Percentiles rank a stretch among this genome's conserved stretches.
Conservation (phyloP, 2,113 vertebrate species). For the Mugil cephalus region DNA sequence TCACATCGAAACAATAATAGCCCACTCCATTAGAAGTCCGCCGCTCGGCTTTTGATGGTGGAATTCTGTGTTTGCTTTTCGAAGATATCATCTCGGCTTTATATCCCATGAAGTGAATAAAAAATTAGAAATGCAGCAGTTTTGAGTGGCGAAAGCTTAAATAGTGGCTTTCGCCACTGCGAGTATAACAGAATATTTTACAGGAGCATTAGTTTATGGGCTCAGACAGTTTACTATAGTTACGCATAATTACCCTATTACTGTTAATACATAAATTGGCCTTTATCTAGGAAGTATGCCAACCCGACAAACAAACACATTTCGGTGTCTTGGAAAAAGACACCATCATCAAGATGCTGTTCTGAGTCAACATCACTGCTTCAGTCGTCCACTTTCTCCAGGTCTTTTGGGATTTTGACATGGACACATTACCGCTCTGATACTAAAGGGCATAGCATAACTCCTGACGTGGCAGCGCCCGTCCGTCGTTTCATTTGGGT, state of each 20-base stretch:
- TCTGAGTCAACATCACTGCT: not conserved
- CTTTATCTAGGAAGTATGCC: not conserved
- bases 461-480: constrained; percentile 35
- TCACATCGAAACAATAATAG: constrained; percentile 58
- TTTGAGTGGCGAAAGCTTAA: too few species aligned
- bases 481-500: constrained; percentile 38
- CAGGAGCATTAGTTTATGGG: too few species aligned
- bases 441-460: constrained; percentile 23
- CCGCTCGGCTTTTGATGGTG: constrained; percentile 31
- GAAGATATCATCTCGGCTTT: constrained; percentile 44
- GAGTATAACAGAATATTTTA: too few species aligned
- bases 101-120: not conserved
- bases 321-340: not conserved
- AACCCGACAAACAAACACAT: not conserved
- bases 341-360: not conserved
- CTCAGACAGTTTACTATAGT: too few species aligned
- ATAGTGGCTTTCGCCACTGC: too few species aligned
- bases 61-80: constrained; percentile 42
- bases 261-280: too few species aligned
- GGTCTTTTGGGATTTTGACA: constrained; percentile 17
- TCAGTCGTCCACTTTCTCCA: not conserved
- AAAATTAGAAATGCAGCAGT: too few species aligned
- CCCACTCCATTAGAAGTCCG: constrained; percentile 39
- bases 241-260: too few species aligned
- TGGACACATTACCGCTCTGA: constrained; percentile 1